Conservation (phyloP, 1,140 invertebrate species). For the Nautilus pompilius region DNA sequence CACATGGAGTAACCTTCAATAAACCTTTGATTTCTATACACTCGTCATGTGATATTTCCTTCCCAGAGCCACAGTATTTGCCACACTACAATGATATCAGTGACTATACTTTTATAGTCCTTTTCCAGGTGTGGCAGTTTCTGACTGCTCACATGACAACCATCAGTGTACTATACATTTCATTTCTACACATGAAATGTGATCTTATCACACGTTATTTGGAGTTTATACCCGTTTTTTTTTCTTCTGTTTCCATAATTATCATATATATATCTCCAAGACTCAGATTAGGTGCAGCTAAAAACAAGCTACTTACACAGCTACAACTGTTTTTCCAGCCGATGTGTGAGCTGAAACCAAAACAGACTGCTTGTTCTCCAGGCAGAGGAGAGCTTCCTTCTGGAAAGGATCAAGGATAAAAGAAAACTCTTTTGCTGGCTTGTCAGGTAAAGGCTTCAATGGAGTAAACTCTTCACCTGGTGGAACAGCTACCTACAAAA, state of each 20-base stretch:
- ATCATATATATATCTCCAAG: neutral
- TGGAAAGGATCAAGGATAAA: slow-evolving; percentile 98
- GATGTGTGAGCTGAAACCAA: slow-evolving; percentile 98
- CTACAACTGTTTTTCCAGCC: slow-evolving; percentile 99
- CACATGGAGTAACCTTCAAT: no score
- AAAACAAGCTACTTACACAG: slow-evolving; percentile 71
- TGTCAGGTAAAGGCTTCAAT: slow-evolving; percentile 33
- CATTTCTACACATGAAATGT: no score
- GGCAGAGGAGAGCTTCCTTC: slow-evolving; percentile 93
- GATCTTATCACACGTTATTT: no score
- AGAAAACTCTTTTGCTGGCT: slow-evolving; percentile 84
- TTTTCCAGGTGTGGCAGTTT: no score
- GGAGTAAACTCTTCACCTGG: slow-evolving; percentile 80
- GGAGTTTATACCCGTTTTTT: neutral
- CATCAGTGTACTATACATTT: no score
- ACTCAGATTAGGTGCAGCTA: neutral
- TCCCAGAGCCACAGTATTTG: no score
- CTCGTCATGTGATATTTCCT: no score
- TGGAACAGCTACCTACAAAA: slow-evolving; percentile 71
- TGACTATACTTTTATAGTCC: no score
- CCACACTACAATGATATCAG: no score
- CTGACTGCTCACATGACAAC: no score
- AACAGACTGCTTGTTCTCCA: slow-evolving; percentile 96
- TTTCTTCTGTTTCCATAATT: no score
- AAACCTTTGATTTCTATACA: no score